phyloP scores from a whole-genome alignment of 2,797 vertebrate genomes.

The Sibirionetta formosa region DNA sequence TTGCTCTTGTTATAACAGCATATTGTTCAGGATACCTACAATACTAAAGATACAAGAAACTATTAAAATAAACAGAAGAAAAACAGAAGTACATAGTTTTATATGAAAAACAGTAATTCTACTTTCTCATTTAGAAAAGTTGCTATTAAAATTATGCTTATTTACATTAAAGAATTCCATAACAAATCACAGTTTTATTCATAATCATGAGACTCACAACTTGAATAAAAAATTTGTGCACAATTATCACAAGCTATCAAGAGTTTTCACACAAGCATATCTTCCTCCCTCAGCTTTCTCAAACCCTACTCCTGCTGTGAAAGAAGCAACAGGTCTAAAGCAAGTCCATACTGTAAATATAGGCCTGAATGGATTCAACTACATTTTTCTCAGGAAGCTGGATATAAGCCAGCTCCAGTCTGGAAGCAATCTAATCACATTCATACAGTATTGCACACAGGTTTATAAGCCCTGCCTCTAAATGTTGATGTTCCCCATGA shows the following conservation, averaged over 20 bases:
- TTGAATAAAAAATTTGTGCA: background rate
- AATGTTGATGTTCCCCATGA: conserved; percentile 44
- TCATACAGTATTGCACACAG: conserved; percentile 30
- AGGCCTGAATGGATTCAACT: background rate
- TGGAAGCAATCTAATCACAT: conserved; percentile 46
- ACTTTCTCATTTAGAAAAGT: background rate
- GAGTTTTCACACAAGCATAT: background rate
- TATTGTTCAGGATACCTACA: background rate
- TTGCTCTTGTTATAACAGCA: background rate
- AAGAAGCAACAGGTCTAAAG: background rate
- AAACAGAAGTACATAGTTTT: background rate
- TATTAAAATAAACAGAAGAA: background rate
- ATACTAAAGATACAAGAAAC: background rate
- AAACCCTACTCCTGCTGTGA: background rate
- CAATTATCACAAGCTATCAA: background rate
- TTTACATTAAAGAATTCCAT: background rate
- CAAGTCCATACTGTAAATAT: background rate
- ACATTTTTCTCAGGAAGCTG: background rate
- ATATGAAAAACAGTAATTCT: background rate
- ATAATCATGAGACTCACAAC: background rate
- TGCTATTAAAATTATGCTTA: background rate
- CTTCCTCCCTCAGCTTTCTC: background rate
- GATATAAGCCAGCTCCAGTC: conserved; percentile 20
- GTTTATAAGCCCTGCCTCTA: conserved; percentile 55
- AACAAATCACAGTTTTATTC: background rate